A percentile compares a stretch with the other conserved stretches of the same genome.
phyloP scores from a whole-genome alignment of 2,888 invertebrate genomes.

The Nymphalis polychloros region DNA sequence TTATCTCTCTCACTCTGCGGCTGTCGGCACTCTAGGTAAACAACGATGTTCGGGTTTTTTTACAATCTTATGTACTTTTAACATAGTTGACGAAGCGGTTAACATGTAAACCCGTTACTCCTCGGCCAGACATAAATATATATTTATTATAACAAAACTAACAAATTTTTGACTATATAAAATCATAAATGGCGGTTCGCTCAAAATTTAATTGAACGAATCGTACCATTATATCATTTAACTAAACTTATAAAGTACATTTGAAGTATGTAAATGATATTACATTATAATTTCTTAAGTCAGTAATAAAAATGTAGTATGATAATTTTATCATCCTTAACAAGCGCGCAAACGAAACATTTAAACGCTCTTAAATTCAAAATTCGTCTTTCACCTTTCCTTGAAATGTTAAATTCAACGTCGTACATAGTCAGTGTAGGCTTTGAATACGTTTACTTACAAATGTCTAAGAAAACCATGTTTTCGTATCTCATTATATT shows the following conservation, averaged over 20 bases:
- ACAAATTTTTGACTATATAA: no score
- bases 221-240: not conserved
- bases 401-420: conserved; percentile 35
- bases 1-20: no score
- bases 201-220: no score
- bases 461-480: conserved; percentile 50
- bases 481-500: conserved; percentile 67
- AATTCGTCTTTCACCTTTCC: conserved; percentile 34
- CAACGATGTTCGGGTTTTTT: no score
- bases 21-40: no score
- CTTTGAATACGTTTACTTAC: conserved; percentile 49
- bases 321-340: conserved; percentile 26
- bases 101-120: no score
- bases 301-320: conserved; percentile 6
- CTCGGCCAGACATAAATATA: no score
- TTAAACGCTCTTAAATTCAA: conserved; percentile 32
- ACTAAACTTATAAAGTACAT: not conserved
- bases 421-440: conserved; percentile 34
- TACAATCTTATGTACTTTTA: no score
- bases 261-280: not conserved
- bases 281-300: not conserved
- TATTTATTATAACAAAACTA: no score
- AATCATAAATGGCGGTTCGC: no score
- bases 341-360: conserved; percentile 17
- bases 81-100: no score